Evolutionary conservation across 2,888 invertebrate genomes (phyloP), one percentile per base, ranked within the genome.

Genomic region (Malachius bipustulatus): DNA sequence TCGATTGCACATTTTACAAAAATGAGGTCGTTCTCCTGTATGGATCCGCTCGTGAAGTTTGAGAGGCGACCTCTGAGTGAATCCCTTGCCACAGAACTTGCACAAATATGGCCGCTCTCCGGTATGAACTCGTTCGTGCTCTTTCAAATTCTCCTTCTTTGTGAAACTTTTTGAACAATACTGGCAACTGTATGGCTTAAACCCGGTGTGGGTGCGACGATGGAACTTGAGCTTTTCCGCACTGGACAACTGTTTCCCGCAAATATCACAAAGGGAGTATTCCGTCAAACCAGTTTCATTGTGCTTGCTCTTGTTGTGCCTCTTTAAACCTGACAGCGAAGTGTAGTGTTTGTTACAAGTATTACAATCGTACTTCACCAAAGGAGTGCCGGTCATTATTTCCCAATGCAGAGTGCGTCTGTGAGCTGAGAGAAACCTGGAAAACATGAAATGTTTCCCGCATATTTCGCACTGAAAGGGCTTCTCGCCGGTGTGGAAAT

Each of bases 11-110:
- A 69, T 59, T 39, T 54, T 61, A 53, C 74, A 74, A 41, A 57
- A 57, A 59, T 73, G 74, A 1, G 74, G 74, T 40, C 70, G 60
- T 47, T 70, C 69, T 28, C 74, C 74, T 41, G 69, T 70, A 60
- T 74, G 74, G 52, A 67, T 70, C 55, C 74, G 60, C 52, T 71
- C 65, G 55, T 75, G 75, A n/a, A 19, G 6, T 8, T n/a, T 6
- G 12, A 57, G 46, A 9, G 55, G 52, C 4, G 54, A 51, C 2
- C 50, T 50, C 30, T 54, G 51, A 10, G 48, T 52, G 43, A 59
- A 60, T n/a, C 50, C 45, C 34, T 55, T 56, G 3, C 55, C 57
- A 36, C 61, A 61, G 27, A 53, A 54, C 36, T 55, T 47, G 40
- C 61, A 61, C 4, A 51, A 46, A 35, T 57, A 57, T 4, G 57